Conservation (phyloP, 53 echinoderm and acorn worm species). For the Luidia sarsii region DNA sequence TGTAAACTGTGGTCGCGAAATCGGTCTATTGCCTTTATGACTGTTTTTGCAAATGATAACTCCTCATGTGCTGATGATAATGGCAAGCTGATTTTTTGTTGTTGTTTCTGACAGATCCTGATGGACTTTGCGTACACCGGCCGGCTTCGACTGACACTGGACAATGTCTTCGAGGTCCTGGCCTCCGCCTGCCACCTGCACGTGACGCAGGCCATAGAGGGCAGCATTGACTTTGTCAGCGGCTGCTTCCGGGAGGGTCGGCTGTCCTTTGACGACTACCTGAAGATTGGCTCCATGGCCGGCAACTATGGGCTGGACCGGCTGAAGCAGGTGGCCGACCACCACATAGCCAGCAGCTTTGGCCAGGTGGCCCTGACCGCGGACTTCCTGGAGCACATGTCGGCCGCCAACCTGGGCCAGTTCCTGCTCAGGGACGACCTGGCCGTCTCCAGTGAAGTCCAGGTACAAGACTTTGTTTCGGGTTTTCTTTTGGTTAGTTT, state of each 20-base stretch:
- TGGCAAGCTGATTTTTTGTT: not conserved
- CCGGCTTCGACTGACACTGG: constrained; percentile 59
- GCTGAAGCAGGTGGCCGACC: constrained; percentile 47
- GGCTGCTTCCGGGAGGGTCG: constrained; percentile 39
- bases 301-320: constrained; percentile 51
- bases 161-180: constrained; percentile 69
- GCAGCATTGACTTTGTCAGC: constrained; percentile 50
- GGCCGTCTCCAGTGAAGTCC: constrained; percentile 54
- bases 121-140: constrained; percentile 82
- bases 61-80: not conserved
- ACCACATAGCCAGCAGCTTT: constrained; percentile 61
- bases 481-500: too few species aligned
- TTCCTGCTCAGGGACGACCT: constrained; percentile 54
- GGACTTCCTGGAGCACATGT: constrained; percentile 66
- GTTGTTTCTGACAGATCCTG: constrained; percentile 46
- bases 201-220: constrained; percentile 38
- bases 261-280: constrained; percentile 60
- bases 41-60: not conserved
- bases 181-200: constrained; percentile 60
- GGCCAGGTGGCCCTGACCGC: constrained; percentile 56
- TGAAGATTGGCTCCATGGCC: constrained; percentile 68
- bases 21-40: not conserved
- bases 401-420: constrained; percentile 35
- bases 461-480: too few species aligned
- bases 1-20: too few species aligned